Evolutionary conservation across 2,113 vertebrate genomes (phyloP), one percentile per base, ranked within the genome.

Genomic region (Pachypanchax playfairii): DNA sequence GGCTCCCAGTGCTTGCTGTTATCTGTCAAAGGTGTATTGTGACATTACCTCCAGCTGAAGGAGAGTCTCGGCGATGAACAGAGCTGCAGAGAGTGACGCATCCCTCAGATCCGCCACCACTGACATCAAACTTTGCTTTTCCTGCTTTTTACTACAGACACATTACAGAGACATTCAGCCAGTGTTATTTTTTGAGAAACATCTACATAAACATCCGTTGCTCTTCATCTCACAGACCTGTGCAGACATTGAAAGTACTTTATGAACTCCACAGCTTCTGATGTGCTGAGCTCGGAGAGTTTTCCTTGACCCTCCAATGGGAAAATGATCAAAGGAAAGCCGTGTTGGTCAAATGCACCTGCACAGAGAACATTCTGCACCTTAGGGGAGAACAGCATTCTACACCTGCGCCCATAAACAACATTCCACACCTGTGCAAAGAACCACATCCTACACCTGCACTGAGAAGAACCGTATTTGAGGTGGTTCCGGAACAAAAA

Each of bases 311-410:
- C 53, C 0, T 88, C 89, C 1, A 51, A 72, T 0, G 92, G 91
- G 49, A 93, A 92, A 38, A 92, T 1, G 2, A 93, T 42, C 73
- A 93, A 49, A 12, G 89, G 87, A 63, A 79, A 90, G 4, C 91
- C 91, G 21, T 89, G 85, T 31, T 84, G 91, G 65, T 93, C 92
- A 43, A 90, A 92, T 2, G 82, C 74, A 79, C 91, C 91, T 92
- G 76, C 1, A 35, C 7, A 10, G 15, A 29, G 20, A 4, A n/a
- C n/a, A n/a, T n/a, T n/a, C n/a, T n/a, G n/a, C n/a, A n/a, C n/a
- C n/a, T n/a, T n/a, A n/a, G n/a, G n/a, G n/a, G n/a, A n/a, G n/a
- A n/a, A n/a, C n/a, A n/a, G n/a, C n/a, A n/a, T n/a, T n/a, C n/a
- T n/a, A n/a, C n/a, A n/a, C n/a, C n/a, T n/a, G n/a, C n/a, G n/a